Evolutionary conservation across 2,113 vertebrate genomes (phyloP).

Genomic region (Rhabdornis inornatus): DNA sequence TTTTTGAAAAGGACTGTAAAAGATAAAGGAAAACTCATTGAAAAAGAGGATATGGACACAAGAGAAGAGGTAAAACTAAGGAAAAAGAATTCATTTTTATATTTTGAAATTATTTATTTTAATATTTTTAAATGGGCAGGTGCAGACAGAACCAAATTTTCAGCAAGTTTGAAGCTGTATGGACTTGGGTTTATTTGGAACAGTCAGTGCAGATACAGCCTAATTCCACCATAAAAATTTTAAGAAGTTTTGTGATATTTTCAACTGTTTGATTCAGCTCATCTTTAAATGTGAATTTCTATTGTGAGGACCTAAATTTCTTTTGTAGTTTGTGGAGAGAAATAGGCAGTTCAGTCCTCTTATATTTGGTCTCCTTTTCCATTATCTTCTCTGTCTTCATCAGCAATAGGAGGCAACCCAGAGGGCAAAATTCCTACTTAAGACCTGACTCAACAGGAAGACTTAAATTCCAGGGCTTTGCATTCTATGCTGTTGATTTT

Average conservation of each 20-base stretch:
- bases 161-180: not conserved
- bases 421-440: not conserved
- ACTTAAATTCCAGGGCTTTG: not conserved
- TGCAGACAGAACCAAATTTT: not conserved
- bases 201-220: not conserved
- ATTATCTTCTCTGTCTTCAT: not conserved
- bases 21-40: not conserved
- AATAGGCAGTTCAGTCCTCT: not conserved
- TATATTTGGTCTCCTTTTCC: not conserved
- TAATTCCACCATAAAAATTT: not conserved
- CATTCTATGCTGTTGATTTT: not conserved
- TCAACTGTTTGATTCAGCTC: not conserved
- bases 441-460: not conserved
- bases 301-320: not conserved
- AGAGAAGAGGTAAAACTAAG: constrained; percentile 59
- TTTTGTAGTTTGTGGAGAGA: not conserved
- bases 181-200: not conserved
- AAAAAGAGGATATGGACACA: not conserved
- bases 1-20: not conserved
- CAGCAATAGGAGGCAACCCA: not conserved
- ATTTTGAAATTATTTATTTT: not conserved
- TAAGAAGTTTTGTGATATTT: not conserved
- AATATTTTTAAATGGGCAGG: not conserved
- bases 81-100: not conserved
- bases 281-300: not conserved